phyloP scores from a whole-genome alignment of 2,888 invertebrate species.

The Adelognathus sp. region DNA sequence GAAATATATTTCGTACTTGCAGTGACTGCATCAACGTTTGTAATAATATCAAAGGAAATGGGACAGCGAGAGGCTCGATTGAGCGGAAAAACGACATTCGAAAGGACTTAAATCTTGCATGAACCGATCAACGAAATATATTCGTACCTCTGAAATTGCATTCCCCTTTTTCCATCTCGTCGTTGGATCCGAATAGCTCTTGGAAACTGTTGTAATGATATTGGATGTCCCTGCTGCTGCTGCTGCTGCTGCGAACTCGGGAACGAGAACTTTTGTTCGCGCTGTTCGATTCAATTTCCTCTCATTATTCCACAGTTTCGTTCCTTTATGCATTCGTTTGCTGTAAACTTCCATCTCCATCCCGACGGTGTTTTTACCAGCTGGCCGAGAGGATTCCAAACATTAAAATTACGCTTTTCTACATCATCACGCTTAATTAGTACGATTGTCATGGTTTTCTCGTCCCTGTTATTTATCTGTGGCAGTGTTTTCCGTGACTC shows the following conservation, averaged over 20 bases:
- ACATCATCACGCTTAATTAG: not conserved
- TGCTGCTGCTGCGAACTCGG: not conserved
- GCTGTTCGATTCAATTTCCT: constrained; percentile 14
- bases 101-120: not conserved
- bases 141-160: not conserved
- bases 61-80: not conserved
- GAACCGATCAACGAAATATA: not conserved
- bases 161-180: not conserved
- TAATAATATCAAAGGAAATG: constrained; percentile 13
- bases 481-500: not conserved
- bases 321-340: not conserved
- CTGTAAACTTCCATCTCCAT: not conserved
- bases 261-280: not conserved
- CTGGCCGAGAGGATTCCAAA: not conserved
- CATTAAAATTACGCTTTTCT: not conserved
- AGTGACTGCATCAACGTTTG: not conserved
- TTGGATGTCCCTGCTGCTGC: not conserved
- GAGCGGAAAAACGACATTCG: not conserved
- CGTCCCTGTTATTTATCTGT: constrained; percentile 8
- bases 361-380: not conserved
- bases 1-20: not conserved
- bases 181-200: not conserved
- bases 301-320: constrained; percentile 24
- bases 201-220: not conserved
- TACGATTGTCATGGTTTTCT: not conserved